Base-by-base conservation (phyloP, 2,888 invertebrate genomes). In the Yponomeuta sedellus region DNA sequence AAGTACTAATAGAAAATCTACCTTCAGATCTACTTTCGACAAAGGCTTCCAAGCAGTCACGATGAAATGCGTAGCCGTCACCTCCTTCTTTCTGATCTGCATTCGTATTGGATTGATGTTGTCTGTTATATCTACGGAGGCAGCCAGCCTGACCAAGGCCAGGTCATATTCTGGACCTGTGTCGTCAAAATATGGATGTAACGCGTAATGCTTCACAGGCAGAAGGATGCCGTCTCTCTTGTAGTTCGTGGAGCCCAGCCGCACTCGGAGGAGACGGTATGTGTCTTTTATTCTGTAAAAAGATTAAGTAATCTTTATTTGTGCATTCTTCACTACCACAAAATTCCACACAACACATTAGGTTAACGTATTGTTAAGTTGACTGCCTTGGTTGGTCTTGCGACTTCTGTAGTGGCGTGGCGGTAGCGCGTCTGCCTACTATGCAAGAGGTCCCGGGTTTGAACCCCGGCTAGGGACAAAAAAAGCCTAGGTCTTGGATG, bases 201-300 rank as follows among this genome's bases (percentile, higher is more conserved):
- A 80, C 69, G 81, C 77, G 8, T 87, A 70, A 28, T 74, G 72
- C 68, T 89, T 87, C 2, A 88, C 72, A 0, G 84, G 81, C 0
- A 80, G 65, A 0, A 86, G 11, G 0, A 68, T 58, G 0, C 89
- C 89, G 0, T 84, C 87, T 70, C 81, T 83, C 66, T 76, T 86
- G 70, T 83, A 82, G 70, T 88, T 88, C 1, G 79, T 77, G 56
- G 87, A 88, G 4, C 89, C 90, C 0, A 88, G 78, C 34, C 88
- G 74, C 0, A 89, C 79, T 10, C 83, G 75, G 0, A 89, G 67
- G 0, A 76, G 67, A 65, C 86, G 73, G 2, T 76, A 61, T 0
- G 79, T 74, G 64, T 86, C 85, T 58, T 78, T 70, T 64, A 84
- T 67, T 66, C 61, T 61, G 34, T 10, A n/a, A n/a, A 22, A 59